Conservation (phyloP, 2,113 vertebrate genomes). For the Alethe diademata region DNA sequence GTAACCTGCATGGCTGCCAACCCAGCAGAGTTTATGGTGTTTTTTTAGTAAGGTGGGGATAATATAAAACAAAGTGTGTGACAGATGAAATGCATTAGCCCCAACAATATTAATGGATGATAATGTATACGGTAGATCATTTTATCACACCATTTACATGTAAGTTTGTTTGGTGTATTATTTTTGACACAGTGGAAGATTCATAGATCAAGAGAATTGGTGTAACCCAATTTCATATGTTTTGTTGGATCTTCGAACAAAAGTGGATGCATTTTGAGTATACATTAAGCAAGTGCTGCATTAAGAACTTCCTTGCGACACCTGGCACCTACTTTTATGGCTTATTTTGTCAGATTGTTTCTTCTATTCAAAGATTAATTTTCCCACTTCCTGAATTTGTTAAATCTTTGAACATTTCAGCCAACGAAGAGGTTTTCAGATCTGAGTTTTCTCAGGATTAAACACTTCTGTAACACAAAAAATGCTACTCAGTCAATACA, state of each 20-base stretch:
- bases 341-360: constrained; percentile 65
- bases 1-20: not conserved
- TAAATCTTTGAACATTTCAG: constrained; percentile 58
- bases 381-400: constrained; percentile 67
- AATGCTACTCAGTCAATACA: constrained; percentile 30
- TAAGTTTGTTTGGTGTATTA: constrained; percentile 69
- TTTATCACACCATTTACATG: constrained; percentile 70
- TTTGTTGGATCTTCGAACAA: constrained; percentile 71
- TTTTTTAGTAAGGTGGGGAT: constrained; percentile 50
- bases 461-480: constrained; percentile 25
- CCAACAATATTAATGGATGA: constrained; percentile 68
- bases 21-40: not conserved
- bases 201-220: constrained; percentile 72
- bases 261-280: constrained; percentile 65
- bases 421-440: constrained; percentile 57
- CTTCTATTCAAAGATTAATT: constrained; percentile 66
- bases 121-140: constrained; percentile 68
- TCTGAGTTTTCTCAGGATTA: constrained; percentile 56
- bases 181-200: constrained; percentile 66
- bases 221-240: constrained; percentile 73
- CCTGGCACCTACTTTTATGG: constrained; percentile 60
- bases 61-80: constrained; percentile 34
- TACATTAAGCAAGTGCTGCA: constrained; percentile 64
- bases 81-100: constrained; percentile 66
- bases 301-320: constrained; percentile 59